Conservation (phyloP, 2,888 invertebrate genomes). For the Conus canariensis region DNA sequence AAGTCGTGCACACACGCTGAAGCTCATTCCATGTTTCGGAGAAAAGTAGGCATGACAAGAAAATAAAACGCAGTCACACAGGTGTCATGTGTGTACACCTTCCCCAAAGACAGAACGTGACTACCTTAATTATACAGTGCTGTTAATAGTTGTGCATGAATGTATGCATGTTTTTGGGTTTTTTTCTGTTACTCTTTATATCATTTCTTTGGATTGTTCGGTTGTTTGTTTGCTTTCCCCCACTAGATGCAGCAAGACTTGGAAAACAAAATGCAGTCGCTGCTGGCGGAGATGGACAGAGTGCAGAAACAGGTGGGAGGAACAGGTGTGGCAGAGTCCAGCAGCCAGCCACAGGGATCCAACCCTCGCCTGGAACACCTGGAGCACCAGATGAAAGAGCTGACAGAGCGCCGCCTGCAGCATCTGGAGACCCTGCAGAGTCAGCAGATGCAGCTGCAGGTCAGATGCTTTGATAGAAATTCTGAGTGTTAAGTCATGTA, state of each 20-base stretch:
- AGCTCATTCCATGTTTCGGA: no score
- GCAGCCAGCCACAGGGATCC: slow-evolving; percentile 9
- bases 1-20: no score
- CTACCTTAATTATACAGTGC: no score
- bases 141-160: no score
- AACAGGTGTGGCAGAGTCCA: slow-evolving; percentile 38
- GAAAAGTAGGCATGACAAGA: no score
- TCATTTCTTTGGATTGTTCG: no score
- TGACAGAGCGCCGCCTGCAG: slow-evolving; percentile 70
- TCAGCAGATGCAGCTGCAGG: slow-evolving; percentile 73
- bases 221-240: not conserved
- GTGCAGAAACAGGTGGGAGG: slow-evolving; percentile 33
- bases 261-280: slow-evolving; percentile 67
- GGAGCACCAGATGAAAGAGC: slow-evolving; percentile 67
- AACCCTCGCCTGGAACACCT: slow-evolving; percentile 57
- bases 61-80: no score
- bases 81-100: no score
- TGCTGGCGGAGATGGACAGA: slow-evolving; percentile 62
- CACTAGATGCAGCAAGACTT: slow-evolving; percentile 71
- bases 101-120: no score
- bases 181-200: no score
- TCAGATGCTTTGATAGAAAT: slow-evolving; percentile 40
- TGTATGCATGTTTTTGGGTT: no score
- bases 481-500: no score
- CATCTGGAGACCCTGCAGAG: slow-evolving; percentile 72